phyloP scores from a whole-genome alignment of 2,888 invertebrate genomes.

The Invenusta paracnida region DNA sequence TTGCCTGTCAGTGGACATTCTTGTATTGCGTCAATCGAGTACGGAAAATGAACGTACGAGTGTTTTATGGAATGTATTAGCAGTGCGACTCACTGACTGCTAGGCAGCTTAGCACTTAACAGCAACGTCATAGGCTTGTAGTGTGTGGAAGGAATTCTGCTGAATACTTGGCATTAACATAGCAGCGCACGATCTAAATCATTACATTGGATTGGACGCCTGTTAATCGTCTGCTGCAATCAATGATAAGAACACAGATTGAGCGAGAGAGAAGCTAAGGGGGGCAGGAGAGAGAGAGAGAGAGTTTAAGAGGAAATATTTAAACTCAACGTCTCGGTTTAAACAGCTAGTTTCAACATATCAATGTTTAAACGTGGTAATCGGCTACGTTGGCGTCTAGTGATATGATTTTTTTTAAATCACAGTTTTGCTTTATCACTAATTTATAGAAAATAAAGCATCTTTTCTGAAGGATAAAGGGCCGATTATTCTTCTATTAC shows the following conservation, averaged over 20 bases:
- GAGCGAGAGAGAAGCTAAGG: not conserved
- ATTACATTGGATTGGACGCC: not conserved
- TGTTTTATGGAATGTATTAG: conserved; percentile 11
- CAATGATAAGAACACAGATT: not conserved
- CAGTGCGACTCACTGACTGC: not conserved
- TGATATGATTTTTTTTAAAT: too few relatives aligned
- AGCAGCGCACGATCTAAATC: not conserved
- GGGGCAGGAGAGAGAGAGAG: not conserved
- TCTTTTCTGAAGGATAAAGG: too few relatives aligned
- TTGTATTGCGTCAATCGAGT: too few relatives aligned
- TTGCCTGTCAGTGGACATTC: too few relatives aligned
- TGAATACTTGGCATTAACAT: not conserved
- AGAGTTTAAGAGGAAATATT: not conserved
- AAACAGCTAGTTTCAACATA: not conserved
- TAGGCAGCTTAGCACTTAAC: not conserved
- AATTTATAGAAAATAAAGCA: too few relatives aligned
- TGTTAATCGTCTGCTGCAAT: conserved; percentile 13
- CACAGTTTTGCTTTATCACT: too few relatives aligned
- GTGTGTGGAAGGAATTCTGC: not conserved
- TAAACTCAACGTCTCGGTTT: not conserved
- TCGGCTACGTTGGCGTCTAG: too few relatives aligned
- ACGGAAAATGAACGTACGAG: too few relatives aligned
- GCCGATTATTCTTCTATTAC: too few relatives aligned
- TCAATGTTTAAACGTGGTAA: too few relatives aligned
- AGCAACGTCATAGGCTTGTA: too few relatives aligned